These are phyloP conservation scores for Acrocephalus kingi DNA, from an alignment of 2,113 vertebrate species.

Conservation along the genomic window DNA sequence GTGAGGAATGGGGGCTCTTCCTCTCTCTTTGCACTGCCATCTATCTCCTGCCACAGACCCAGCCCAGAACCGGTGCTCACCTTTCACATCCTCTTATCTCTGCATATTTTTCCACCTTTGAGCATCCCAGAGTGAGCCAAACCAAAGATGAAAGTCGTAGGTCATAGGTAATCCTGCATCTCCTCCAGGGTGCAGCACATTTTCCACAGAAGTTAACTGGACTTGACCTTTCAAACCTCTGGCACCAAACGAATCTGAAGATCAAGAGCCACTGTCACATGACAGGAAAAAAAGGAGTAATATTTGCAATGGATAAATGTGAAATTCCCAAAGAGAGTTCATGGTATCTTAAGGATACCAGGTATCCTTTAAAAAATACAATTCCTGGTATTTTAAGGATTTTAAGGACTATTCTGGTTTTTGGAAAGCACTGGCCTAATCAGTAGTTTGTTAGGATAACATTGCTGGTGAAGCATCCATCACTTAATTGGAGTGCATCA, in stretches of 20 bases:
- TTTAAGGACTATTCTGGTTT: not conserved
- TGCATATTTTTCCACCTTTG: not conserved
- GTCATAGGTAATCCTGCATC: rapidly evolving
- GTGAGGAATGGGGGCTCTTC: not conserved
- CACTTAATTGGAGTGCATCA: not conserved
- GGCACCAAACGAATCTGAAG: not conserved
- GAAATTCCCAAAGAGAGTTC: not conserved
- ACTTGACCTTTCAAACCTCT: not conserved
- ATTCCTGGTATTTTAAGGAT: not conserved
- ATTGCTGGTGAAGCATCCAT: not conserved
- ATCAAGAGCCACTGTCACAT: not conserved
- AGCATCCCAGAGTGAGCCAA: not conserved
- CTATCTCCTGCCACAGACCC: not conserved
- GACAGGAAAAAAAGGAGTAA: not conserved
- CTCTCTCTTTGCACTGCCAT: not conserved
- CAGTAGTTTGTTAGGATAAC: not conserved
- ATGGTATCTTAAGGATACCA: not conserved
- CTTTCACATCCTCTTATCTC: not conserved
- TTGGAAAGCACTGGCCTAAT: not conserved
- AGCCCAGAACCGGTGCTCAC: not conserved
- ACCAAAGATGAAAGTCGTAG: not conserved
- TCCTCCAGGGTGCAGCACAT: not conserved
- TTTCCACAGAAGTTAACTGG: not conserved
- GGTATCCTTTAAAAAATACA: not conserved
- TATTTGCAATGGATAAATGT: not conserved